Base-by-base conservation (phyloP, 2,113 vertebrate species). In the Lanius ludovicianus region DNA sequence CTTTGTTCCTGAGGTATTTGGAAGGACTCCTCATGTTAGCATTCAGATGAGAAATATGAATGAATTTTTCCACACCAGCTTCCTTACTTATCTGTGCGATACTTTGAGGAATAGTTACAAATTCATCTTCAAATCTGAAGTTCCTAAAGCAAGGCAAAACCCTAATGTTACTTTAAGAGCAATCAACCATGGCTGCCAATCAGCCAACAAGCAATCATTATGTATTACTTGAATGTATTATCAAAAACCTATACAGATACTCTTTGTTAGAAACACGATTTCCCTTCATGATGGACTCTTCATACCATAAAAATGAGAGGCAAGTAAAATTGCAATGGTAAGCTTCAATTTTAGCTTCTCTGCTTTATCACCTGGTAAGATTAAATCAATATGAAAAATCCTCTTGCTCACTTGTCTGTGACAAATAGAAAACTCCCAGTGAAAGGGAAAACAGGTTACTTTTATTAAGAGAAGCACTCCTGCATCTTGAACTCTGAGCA, bases 41-140 rank as follows among this genome's bases (percentile, higher is more conserved):
- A 76, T 99, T 99, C 57, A 99, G 98, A 94, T 99, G 99, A 83
- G 99, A 99, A 87, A 99, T 56, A 42, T 99, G 99, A 96, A 99
- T 76, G 1, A 99, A 68, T 64, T 98, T 99, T 78, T 98, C 95
- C 95, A 99, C 97, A 68, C 99, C 99, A 5, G 98, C 98, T 93
- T 99, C 98, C 73, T 96, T 98, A 55, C 98, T 93, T 65, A 98
- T 95, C 93, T 93, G 97, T 10, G 99, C 99, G 28, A 99, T 99
- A 62, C 96, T 94, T 85, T 96, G 98, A 39, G 99, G 99, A 97
- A 99, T 99, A 95, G 79, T 98, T 76, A 99, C 98, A 79, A 98
- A 99, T 67, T 98, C 96, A 24, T 99, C 99, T 80, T 99, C 98
- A 86, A 98, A 99, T 91, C 33, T 94, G 92, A 98, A 99, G 97